Percentiles rank a stretch among this genome's conserved stretches.
phyloP scores from a whole-genome alignment of 2,797 vertebrate species.

The Capromys pilorides region DNA sequence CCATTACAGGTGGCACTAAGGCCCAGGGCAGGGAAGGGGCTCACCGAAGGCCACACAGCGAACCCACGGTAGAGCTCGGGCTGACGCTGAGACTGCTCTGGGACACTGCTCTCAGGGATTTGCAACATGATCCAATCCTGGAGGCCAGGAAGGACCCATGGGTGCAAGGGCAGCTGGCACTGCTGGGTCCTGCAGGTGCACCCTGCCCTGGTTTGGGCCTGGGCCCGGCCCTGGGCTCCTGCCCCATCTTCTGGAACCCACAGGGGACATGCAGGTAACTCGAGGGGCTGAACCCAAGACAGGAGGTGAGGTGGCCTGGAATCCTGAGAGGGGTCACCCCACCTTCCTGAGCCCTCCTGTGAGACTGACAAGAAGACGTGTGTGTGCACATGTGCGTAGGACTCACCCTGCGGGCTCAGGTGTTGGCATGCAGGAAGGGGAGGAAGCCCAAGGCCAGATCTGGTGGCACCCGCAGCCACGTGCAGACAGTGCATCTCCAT shows the following conservation, averaged over 20 bases:
- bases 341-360: neutral
- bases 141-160: neutral
- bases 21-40: neutral
- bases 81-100: neutral
- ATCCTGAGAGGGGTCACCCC: neutral
- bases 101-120: neutral
- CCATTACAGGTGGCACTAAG: neutral
- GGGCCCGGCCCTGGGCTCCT: neutral
- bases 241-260: neutral
- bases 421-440: rapidly evolving
- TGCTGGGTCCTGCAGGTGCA: neutral
- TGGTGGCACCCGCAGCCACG: neutral
- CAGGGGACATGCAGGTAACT: neutral
- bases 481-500: neutral
- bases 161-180: rapidly evolving
- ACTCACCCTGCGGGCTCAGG: neutral
- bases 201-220: neutral
- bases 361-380: neutral
- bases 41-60: constrained; percentile 1
- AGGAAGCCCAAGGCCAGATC: neutral
- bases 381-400: rapidly evolving
- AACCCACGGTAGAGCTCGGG: neutral
- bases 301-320: neutral
- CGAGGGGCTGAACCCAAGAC: neutral
- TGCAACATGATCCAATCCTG: neutral